Base-by-base conservation (phyloP, 1,140 invertebrate species). In the Ceratosolen fusciceps region DNA sequence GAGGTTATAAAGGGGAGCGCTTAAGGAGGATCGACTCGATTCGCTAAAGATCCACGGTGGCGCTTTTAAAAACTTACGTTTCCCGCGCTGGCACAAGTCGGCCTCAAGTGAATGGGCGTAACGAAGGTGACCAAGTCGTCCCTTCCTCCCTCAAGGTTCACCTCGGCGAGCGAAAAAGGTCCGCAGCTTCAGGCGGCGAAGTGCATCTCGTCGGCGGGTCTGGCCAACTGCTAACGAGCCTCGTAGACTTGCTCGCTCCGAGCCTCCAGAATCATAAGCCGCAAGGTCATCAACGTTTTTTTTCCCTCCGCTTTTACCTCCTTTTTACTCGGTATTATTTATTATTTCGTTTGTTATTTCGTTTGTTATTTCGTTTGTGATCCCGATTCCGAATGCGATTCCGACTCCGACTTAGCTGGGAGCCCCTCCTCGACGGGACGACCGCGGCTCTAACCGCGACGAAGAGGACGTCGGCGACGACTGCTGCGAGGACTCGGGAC, bases 241-340 rank as follows among this genome's bases (percentile, higher is more conserved):
- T 86, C 87, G 84, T 74, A 49, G 24, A 62, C 52, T n/a, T 10
- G 19, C 47, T 26, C 67, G 19, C n/a, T 37, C 31, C 1, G 24
- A 58, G 29, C 43, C 71, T 67, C 71, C 70, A 34, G 56, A 54
- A 34, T 7, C 60, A 31, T 67, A 47, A 16, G 31, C 71, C 8
- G 21, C 77, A 89, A 89, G 88, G 88, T 87, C 86, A 83, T 80
- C 83, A 39, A 74, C 83, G 85, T 87, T 85, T 89, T 72, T 77
- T 73, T 78, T 58, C 54, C 65, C 14, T 71, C 10, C 4, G 26
- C 10, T 70, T 47, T n/a, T 68, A 24, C 39, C 24, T 24, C 31
- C 39, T 68, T 14, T 9, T 67, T 21, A 12, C 39, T n/a, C 31
- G 34, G 24, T n/a, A n/a, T n/a, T n/a, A n/a, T n/a, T n/a, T n/a